Conservation (phyloP, 2,797 vertebrate species). For the Dicrostonyx torquatus region DNA sequence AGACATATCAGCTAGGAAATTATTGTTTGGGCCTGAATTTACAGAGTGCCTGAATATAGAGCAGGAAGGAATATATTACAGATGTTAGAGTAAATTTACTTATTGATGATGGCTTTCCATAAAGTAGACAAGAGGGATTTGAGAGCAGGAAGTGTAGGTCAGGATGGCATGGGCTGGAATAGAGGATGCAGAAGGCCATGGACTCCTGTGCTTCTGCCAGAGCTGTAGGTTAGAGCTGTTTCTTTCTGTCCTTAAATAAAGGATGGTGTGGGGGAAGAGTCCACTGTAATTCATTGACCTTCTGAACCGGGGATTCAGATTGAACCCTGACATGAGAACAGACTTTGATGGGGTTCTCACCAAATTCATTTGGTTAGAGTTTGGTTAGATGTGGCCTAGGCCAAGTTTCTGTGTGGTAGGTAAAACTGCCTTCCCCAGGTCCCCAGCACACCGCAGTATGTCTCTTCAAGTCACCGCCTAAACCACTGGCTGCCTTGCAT, state of each 20-base stretch:
- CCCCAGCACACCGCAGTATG: background rate
- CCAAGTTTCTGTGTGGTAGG: background rate
- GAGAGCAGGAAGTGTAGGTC: background rate
- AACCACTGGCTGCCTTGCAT: background rate
- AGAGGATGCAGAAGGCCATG: no score
- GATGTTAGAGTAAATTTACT: background rate
- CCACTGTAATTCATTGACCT: background rate
- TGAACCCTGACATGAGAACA: conserved; percentile 25
- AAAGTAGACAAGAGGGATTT: background rate
- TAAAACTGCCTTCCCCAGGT: background rate
- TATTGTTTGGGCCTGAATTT: background rate
- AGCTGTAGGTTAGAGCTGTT: fast-evolving
- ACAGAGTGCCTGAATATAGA: background rate
- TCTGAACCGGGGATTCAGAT: background rate
- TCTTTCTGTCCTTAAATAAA: background rate
- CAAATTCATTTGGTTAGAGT: background rate
- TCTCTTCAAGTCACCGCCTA: background rate
- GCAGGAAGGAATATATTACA: background rate
- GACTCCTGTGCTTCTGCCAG: background rate
- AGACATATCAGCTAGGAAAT: background rate
- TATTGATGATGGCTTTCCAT: background rate
- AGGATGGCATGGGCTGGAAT: background rate
- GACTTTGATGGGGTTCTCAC: conserved; percentile 22
- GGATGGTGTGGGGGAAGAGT: background rate
- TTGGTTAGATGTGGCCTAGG: conserved; percentile 37